phyloP scores from a whole-genome alignment of 2,113 vertebrate genomes.

The Leiothrix lutea region DNA sequence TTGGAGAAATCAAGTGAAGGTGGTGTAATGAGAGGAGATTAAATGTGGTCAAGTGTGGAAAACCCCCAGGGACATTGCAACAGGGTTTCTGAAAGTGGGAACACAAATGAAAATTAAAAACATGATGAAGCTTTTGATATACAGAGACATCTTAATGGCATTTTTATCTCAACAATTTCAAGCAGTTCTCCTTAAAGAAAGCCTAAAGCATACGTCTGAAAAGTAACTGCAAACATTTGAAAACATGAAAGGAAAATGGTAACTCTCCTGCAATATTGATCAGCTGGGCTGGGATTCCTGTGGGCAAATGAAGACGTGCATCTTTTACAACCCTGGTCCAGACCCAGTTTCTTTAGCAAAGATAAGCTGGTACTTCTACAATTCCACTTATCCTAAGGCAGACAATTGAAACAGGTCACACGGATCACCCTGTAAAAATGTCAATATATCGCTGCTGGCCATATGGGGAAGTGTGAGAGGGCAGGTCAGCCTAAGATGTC shows the following conservation, averaged over 20 bases:
- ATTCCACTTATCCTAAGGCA: neutral
- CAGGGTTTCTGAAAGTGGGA: neutral
- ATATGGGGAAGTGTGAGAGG: rapidly evolving
- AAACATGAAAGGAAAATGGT: neutral
- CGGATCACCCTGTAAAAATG: neutral
- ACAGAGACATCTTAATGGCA: neutral
- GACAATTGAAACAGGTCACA: neutral
- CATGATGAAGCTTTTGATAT: neutral
- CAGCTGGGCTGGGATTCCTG: neutral
- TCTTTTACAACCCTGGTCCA: neutral
- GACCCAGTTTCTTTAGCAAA: neutral
- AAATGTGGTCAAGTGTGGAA: neutral
- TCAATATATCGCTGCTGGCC: neutral
- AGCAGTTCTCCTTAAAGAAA: neutral
- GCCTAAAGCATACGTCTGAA: neutral
- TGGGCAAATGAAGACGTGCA: neutral
- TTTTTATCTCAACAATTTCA: neutral
- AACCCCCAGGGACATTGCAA: neutral
- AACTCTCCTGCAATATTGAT: neutral
- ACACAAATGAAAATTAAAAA: neutral
- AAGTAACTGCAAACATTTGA: neutral
- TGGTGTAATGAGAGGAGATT: neutral
- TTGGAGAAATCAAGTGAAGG: neutral
- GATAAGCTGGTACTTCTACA: neutral
- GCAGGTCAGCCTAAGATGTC: neutral